phyloP scores from a whole-genome alignment of 2,797 vertebrate genomes.

The Chelonia mydas region DNA sequence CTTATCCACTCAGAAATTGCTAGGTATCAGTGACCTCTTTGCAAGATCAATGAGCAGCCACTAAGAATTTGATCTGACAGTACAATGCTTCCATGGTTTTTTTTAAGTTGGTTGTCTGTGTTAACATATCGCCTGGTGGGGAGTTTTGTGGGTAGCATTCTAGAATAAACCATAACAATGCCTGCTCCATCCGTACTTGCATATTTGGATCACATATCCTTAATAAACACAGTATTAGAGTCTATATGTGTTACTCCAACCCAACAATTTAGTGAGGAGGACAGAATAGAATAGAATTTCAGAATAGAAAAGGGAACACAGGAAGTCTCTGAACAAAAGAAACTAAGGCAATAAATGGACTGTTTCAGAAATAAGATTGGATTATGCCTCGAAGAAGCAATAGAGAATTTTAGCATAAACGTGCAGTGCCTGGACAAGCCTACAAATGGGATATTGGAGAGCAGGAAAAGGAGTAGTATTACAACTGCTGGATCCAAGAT shows the following conservation, averaged over 20 bases:
- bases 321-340: background rate
- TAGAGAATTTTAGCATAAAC: background rate
- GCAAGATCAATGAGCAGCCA: background rate
- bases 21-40: rapidly evolving
- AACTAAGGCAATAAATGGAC: background rate
- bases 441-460: background rate
- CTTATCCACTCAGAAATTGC: background rate
- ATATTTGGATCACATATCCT: background rate
- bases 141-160: background rate
- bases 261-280: background rate
- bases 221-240: background rate
- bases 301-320: background rate
- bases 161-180: background rate
- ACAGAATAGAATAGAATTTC: background rate
- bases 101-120: background rate
- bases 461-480: background rate
- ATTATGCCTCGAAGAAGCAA: background rate
- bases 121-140: background rate
- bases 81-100: background rate
- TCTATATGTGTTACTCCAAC: background rate
- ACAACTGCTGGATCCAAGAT: background rate
- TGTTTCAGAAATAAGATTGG: background rate
- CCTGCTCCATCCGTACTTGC: rapidly evolving
- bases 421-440: background rate
- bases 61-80: background rate